Percentiles rank a stretch among this genome's conserved stretches.
These are phyloP conservation scores for Ophion slaviceki DNA, from an alignment of 2,888 invertebrate species.

Conservation along the genomic window DNA sequence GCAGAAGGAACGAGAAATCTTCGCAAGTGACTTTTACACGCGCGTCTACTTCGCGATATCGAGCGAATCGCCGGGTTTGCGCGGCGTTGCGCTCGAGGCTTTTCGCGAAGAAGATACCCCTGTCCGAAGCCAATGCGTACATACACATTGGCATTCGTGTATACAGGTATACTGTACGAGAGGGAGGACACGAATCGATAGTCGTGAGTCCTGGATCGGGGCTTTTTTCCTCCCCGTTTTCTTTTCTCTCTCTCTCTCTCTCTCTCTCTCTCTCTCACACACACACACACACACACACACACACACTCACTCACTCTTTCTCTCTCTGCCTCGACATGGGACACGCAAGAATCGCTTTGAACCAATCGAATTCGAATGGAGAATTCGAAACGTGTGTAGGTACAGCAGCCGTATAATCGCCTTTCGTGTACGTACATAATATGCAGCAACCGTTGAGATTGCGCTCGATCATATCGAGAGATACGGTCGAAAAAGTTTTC, in stretches of 20 bases:
- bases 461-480: conserved; percentile 51
- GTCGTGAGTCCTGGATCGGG: conserved; percentile 24
- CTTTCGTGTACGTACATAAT: background rate
- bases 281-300: too few species aligned
- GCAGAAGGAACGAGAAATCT: background rate
- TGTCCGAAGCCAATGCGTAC: conserved; percentile 16
- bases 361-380: conserved; percentile 26
- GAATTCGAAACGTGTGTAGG: background rate
- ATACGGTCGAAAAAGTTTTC: conserved; percentile 44
- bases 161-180: background rate
- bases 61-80: conserved; percentile 44
- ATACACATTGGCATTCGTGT: background rate
- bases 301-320: too few species aligned
- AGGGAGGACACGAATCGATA: conserved; percentile 46
- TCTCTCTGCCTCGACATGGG: background rate
- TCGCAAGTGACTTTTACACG: conserved; percentile 50
- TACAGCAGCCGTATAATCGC: too few species aligned
- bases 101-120: conserved; percentile 38
- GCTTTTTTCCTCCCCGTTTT: conserved; percentile 5
- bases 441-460: conserved; percentile 47
- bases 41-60: conserved; percentile 55
- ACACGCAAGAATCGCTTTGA: conserved; percentile 26
- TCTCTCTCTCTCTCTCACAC: background rate
- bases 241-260: too few species aligned
- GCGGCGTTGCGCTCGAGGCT: conserved; percentile 39